Conservation (phyloP, 2,113 vertebrate species). For the Tragelaphus strepsiceros region DNA sequence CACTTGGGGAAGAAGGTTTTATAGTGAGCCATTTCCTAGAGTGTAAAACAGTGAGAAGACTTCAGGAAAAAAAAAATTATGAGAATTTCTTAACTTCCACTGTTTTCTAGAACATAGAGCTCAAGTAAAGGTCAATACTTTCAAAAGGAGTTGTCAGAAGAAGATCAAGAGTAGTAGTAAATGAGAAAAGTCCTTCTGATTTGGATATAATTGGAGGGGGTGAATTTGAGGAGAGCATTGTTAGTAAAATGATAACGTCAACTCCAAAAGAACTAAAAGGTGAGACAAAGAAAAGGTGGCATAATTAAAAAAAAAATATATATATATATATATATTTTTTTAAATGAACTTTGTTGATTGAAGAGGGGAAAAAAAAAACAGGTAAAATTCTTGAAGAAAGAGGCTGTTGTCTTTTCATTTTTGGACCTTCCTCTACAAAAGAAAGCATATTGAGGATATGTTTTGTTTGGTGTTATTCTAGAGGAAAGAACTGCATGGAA, state of each 20-base stretch:
- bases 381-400: not conserved
- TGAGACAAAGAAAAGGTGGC: not conserved
- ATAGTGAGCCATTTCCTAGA: not conserved
- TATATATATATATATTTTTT: not conserved
- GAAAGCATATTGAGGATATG: not conserved
- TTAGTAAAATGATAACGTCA: not conserved
- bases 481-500: not conserved
- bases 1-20: not conserved
- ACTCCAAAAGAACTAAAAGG: not conserved
- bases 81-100: not conserved
- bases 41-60: not conserved
- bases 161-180: not conserved
- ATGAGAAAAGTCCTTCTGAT: not conserved
- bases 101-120: not conserved
- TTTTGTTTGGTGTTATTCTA: not conserved
- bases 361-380: not conserved
- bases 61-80: constrained; percentile 4
- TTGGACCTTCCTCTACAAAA: not conserved
- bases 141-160: not conserved
- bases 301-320: not conserved
- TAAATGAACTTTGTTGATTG: not conserved
- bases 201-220: not conserved
- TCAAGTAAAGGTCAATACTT: not conserved
- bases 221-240: not conserved
- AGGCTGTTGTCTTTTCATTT: not conserved